Evolutionary conservation across 64 coral and sea anemone genomes (phyloP), one percentile per base, ranked within the genome.

Genomic region (Montipora cactus): DNA sequence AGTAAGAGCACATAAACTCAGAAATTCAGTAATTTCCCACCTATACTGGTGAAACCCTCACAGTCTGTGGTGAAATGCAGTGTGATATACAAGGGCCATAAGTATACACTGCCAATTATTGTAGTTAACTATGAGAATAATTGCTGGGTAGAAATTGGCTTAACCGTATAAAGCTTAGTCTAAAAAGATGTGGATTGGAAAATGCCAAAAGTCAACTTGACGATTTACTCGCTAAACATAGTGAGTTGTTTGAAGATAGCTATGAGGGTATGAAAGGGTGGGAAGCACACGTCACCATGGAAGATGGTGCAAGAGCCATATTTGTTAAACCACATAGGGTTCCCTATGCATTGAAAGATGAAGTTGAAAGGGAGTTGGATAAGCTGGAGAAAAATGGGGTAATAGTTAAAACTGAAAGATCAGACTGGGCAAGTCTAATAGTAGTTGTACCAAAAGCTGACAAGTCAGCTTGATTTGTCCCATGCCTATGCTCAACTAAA

Each of bases 381-480:
- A 88, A 89, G 76, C 86, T 94, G 1, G 92, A 94, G 13, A 84
- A 82, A 74, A 9, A 84, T 81, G 93, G 87, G 22, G 87, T 94
- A 14, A 94, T 94, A 64, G 75, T 47, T 0, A 94, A 94, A 64
- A 81, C 67, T 83, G 86, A 94, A 12, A 59, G 51, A 57, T 74
- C 75, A 59, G 1, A 79, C 11, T 94, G 68, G 87, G 79, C 86
- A 47, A 94, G 77, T 51, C 85, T 69, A 18, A 90, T 89, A 70
- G 92, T 82, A 46, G 78, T 94, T 44, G 86, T 94, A 50, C 70
- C 73, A 15, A 94, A 89, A 59, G 87, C 93, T 67, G 93, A 94
- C 72, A 83, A 83, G 69, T 83, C 93, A 16, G 84, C 87, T 91
- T 25, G 89, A 91, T 74, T 81, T 91, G 59, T 81, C 89, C 6